Base-by-base conservation (phyloP, 2,113 vertebrate species). In the Symphodus melops region DNA sequence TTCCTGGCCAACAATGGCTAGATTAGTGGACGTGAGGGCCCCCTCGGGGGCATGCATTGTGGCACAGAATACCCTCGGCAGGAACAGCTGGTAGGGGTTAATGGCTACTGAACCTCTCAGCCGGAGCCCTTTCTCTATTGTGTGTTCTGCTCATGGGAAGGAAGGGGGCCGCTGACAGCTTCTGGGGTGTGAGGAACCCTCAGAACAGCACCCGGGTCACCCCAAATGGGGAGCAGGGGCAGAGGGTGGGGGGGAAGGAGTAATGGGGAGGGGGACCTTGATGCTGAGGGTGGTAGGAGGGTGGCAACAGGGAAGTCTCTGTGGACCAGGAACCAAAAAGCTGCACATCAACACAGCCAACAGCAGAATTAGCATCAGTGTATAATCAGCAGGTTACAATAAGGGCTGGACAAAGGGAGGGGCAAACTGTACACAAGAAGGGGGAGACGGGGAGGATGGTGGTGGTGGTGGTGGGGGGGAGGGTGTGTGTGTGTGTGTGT, bases 51-150 rank as follows among this genome's bases (percentile, higher is more conserved):
- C 96, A 96, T 91, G 96, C 94, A 99, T 99, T 99, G 97, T 99
- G 96, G 94, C 96, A 96, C 97, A 97, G 96, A 98, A 97, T 97
- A 96, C 96, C 96, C 97, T 96, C 96, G 94, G 97, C 96, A 97
- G 96, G 96, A 99, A 97, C 98, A 98, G 97, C 98, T 98, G 98
- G 97, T 99, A 96, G 96, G 97, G 97, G 98, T 99, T 99, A 99
- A 99, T 99, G 97, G 97, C 95, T 95, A 96, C 96, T 98, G 97
- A 98, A 98, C 97, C 96, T 97, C 97, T 95, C 96, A 97, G 96
- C 95, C 95, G 95, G 97, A 95, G 96, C 95, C 96, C 95, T 97
- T 98, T 98, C 97, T 98, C 96, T 97, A 99, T 99, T 99, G 97
- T 99, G 95, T 98, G 97, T 96, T 96, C 95, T 85, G 94, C 97